Percentiles rank a stretch among this genome's conserved stretches.
Conservation (phyloP, 1,140 invertebrate species). For the Harlomillsia oculata region DNA sequence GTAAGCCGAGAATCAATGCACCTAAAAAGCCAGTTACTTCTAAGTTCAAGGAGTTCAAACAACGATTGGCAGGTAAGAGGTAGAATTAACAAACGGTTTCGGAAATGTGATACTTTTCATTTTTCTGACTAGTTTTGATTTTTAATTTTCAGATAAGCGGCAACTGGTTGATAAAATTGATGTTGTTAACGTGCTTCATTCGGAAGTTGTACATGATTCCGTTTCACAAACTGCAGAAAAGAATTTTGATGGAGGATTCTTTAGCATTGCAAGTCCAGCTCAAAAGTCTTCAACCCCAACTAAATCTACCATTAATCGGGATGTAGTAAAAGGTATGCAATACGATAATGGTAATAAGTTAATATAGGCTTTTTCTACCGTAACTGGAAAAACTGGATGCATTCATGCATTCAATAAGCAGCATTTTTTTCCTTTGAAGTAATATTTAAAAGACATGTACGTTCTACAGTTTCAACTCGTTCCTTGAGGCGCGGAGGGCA, state of each 20-base stretch:
- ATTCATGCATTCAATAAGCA: too few species aligned
- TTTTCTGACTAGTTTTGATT: not conserved
- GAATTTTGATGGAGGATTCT: constrained; percentile 24
- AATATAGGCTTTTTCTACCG: too few species aligned
- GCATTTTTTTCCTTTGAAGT: too few species aligned
- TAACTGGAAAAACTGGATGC: too few species aligned
- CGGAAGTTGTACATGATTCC: not conserved
- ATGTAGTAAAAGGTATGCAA: too few species aligned
- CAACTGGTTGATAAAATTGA: not conserved
- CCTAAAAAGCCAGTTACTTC: not conserved
- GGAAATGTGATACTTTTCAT: constrained; percentile 19
- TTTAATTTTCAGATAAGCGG: constrained; percentile 1
- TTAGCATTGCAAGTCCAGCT: constrained; percentile 13
- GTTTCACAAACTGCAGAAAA: not conserved
- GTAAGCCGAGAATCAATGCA: not conserved
- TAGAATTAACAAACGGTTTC: constrained; percentile 7
- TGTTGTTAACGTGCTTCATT: not conserved
- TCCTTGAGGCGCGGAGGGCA: too few species aligned
- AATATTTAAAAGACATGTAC: too few species aligned
- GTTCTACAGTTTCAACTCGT: too few species aligned
- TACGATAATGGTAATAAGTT: too few species aligned
- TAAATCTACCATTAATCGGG: too few species aligned
- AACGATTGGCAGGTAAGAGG: not conserved
- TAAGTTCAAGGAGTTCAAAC: not conserved
- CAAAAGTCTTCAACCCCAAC: not conserved